A percentile compares a stretch with the other conserved stretches of the same genome.
phyloP scores from a whole-genome alignment of 1,140 invertebrate species.

The Drosophila sucinea region DNA sequence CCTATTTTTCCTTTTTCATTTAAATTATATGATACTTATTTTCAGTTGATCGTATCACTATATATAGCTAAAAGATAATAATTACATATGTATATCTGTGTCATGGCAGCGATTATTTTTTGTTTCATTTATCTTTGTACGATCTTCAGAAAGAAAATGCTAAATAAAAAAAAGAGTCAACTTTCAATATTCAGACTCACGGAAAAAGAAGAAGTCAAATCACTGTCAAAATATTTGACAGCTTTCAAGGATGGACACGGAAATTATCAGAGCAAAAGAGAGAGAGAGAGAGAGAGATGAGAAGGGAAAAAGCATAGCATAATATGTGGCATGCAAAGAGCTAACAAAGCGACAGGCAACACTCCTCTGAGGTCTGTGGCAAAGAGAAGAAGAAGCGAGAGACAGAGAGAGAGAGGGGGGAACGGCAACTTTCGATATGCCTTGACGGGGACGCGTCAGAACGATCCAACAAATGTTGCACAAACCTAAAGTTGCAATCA shows the following conservation, averaged over 20 bases:
- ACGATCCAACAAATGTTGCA: slow-evolving; percentile 67
- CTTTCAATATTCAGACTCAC: background rate
- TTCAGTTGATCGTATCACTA: too few species aligned
- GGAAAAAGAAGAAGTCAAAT: slow-evolving; percentile 20
- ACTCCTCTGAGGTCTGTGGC: background rate
- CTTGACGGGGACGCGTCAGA: slow-evolving; percentile 75
- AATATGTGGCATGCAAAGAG: slow-evolving; percentile 79
- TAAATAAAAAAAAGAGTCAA: background rate
- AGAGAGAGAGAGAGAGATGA: background rate
- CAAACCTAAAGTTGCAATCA: slow-evolving; percentile 45
- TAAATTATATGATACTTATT: too few species aligned
- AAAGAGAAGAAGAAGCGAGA: too few species aligned
- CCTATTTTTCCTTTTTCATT: too few species aligned
- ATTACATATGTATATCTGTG: too few species aligned
- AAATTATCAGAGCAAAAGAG: slow-evolving; percentile 8
- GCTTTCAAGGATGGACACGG: slow-evolving; percentile 18
- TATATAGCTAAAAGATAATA: too few species aligned
- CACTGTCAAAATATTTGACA: slow-evolving; percentile 23
- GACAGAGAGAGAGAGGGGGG: slow-evolving; percentile 34
- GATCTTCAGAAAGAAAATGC: background rate
- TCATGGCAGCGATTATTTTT: too few species aligned
- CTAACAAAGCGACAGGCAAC: slow-evolving; percentile 68
- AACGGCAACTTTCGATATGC: slow-evolving; percentile 65
- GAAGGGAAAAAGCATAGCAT: slow-evolving; percentile 39
- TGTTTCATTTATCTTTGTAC: background rate